Evolutionary conservation across 2,113 vertebrate species (phyloP).

Genomic region (Chionodraco myersi): DNA sequence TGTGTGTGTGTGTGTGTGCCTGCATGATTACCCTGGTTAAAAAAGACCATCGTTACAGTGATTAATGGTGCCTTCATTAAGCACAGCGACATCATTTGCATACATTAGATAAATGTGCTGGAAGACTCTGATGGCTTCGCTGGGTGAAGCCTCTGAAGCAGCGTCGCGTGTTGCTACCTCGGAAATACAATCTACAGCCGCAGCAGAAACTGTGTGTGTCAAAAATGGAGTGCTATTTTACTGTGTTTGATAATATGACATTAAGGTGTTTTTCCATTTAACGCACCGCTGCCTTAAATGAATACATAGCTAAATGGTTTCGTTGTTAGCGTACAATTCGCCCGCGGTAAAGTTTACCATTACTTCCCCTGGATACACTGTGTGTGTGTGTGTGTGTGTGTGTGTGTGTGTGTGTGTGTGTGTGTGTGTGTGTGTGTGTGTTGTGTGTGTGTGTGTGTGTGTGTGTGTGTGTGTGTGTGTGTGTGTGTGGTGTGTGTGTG

Average conservation of each 20-base stretch:
- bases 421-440: neutral
- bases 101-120: constrained; percentile 83
- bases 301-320: constrained; percentile 24
- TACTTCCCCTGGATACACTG: constrained; percentile 3
- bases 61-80: constrained; percentile 87
- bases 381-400: neutral
- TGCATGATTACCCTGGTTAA: constrained; percentile 81
- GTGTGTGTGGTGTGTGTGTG: constrained; percentile 4
- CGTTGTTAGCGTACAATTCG: neutral
- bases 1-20: constrained; percentile 24
- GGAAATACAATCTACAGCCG: constrained; percentile 5
- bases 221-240: neutral
- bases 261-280: neutral
- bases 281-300: constrained; percentile 11
- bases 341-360: constrained; percentile 35
- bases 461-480: constrained; percentile 1
- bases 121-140: constrained; percentile 74
- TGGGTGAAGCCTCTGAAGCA: constrained; percentile 61
- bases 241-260: neutral
- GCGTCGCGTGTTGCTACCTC: constrained; percentile 16
- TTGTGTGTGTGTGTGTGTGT: constrained; percentile 7
- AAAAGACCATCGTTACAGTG: constrained; percentile 84
- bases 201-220: constrained; percentile 3
- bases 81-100: constrained; percentile 84
- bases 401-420: neutral